Base-by-base conservation (phyloP, 2,888 invertebrate species). In the Drosophila eohydei region DNA sequence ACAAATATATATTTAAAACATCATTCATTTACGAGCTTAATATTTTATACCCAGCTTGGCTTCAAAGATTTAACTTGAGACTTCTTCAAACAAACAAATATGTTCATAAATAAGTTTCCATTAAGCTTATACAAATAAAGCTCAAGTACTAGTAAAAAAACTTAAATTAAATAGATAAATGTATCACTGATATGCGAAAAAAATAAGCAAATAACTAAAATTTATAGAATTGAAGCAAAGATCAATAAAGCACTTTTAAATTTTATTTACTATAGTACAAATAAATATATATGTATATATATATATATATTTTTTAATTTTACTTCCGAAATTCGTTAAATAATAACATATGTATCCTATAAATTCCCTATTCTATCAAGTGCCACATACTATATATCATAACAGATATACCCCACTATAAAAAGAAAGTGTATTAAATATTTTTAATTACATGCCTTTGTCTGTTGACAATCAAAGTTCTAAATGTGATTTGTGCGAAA, bases 151-250 rank as follows among this genome's bases (percentile, higher is more conserved):
- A 16, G 16, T 26, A 46, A 46, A 46, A 46, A 48, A 48, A n/a
- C 14, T 46, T 77, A 46, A 56, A 52, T 54, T 52, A 38, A 16
- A 57, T 58, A 71, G 71, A 74, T 52, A 67, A 62, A 57, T 59
- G 46, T 52, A 76, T 64, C 55, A 41, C 55, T 55, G 59, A 41
- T 64, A 16, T 26, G n/a, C 26, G 14, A 26, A 41, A 58, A 40
- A 16, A 16, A 26, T 14, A 28, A 28, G 9, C 9, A 30, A 48
- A 46, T 28, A 32, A 16, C 0, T 11, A 30, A 46, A 43, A 43
- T 43, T 11, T 1, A 26, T 3, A 14, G 6, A 26, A 14, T 3
- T 46, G 28, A 28, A 46, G 28, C 7, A 28, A 46, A 44, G 26
- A 46, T 46, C 3, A 26, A 43, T 12, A 26, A 26, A 43, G 8